Base-by-base conservation (phyloP, 2,888 invertebrate species). In the Teleiodes luculella region DNA sequence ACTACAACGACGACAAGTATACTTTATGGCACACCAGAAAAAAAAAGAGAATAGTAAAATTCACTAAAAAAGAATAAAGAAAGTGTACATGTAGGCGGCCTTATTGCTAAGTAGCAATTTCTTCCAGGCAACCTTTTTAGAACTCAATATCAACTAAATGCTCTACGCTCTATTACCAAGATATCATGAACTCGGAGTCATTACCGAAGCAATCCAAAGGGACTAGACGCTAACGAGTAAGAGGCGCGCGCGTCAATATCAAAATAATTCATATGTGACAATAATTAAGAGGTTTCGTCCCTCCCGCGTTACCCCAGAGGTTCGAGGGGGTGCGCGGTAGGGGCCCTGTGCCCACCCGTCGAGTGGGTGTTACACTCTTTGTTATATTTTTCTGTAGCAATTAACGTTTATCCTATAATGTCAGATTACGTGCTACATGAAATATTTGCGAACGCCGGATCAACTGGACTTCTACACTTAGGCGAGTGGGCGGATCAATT, bases 261-360 rank as follows among this genome's bases (percentile, higher is more conserved):
- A 79, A 84, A 84, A 85, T 85, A 84, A 85, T 81, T 85, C 85
- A 83, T 80, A 86, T 84, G 83, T 83, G 83, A 84, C 84, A 84
- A 86, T 86, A 86, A 86, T 86, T 86, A 83, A 81, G 83, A 78
- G 77, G 74, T 69, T 71, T 63, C 64, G 62, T 62, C 66, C 67
- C 66, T 66, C 68, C 74, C 68, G 57, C 57, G 61, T 57, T n/a
- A 70, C 78, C 76, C 70, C 61, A 55, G 70, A 72, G 70, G 72
- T 62, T 58, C 64, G 62, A 60, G 66, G 68, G 67, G 67, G 37
- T 14, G 8, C 49, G 37, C 49, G 3, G 6, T 7, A n/a, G 64
- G 68, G 66, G 65, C 52, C 61, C 24, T 6, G 24, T 24, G 6
- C 24, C 52, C 48, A 18, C 48, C 48, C 43, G 11, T 11, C 37